Base-by-base conservation (phyloP, 2,113 vertebrate genomes). In the Struthio camelus region DNA sequence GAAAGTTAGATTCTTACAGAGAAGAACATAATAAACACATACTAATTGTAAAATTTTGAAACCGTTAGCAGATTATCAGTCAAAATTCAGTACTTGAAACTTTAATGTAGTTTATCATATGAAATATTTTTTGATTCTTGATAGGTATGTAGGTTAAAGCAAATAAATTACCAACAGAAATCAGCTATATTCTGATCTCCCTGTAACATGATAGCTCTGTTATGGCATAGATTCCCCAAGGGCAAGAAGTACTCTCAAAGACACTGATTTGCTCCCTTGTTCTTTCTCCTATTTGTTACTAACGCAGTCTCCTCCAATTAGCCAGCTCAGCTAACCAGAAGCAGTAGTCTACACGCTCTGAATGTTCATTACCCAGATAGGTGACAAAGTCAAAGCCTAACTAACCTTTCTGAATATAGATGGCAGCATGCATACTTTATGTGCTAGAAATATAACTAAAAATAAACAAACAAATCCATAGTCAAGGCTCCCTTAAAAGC, bases 261-360 rank as follows among this genome's bases (percentile, higher is more conserved):
- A 94, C 88, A 98, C 87, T 96, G 98, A 98, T 98, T 98, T 95
- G 97, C 95, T 97, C 90, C 40, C 46, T 91, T 97, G 76, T 95
- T 94, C 97, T 95, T 96, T 95, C 97, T 98, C 97, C 97, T 98
- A 97, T 98, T 97, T 98, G 98, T 98, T 98, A 96, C 97, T 97
- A 96, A 51, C 76, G 96, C 97, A 93, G 93, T 96, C 96, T 97
- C 83, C 80, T 97, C 95, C 97, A 97, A 97, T 98, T 98, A 98
- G 97, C 97, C 75, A 62, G 79, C 96, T 94, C 92, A 78, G 96
- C 96, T 97, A 97, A 97, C 96, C 95, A 97, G 97, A 95, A 88
- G 97, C 96, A 96, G 89, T 97, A 64, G 96, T 82, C 93, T 94
- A 96, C 97, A 96, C 97, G 98, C 97, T 96, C 91, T 97, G 96